Base-by-base conservation (phyloP, 2,888 invertebrate genomes). In the Nowickia ferox region DNA sequence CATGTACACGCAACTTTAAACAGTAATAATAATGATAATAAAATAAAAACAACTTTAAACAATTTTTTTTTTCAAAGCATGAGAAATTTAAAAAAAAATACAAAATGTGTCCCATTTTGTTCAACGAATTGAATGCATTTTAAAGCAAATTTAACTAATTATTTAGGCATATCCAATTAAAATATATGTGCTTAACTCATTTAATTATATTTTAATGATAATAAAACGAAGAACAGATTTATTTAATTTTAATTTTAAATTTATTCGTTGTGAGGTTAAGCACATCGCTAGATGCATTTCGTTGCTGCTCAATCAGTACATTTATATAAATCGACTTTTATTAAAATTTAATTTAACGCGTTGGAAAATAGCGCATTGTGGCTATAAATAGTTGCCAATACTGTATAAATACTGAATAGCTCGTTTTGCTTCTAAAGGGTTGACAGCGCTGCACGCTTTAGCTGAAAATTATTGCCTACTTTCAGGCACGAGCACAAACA, bases 71-170 rank as follows among this genome's bases (percentile, higher is more conserved):
- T 57, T 42, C 15, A 15, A 42, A 55, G 11, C 2, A 38, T 1
- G 15, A 0, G n/a, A n/a, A n/a, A n/a, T n/a, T n/a, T n/a, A n/a
- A n/a, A n/a, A 2, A 22, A 15, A 55, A 55, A 22, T 9, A 9
- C 10, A 11, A 55, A 13, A 59, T 15, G n/a, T 9, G 2, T 9
- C 2, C 2, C n/a, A 9, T 3, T 2, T 17, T 22, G 46, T 8
- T 53, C 3, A n/a, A 10, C 38, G 42, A 17, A 68, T 59, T 38
- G n/a, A 38, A 63, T 57, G 79, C 71, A 75, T 42, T 79, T 63
- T 13, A 79, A 69, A 42, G 30, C 46, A 69, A 79, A 79, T 79
- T 69, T n/a, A 75, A 84, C 84, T 69, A 84, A 84, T 84, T 84
- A 84, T 63, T 55, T 38, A 61, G 30, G 30, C 10, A 9, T 44